Base-by-base conservation (phyloP, 1,140 invertebrate genomes). In the Saccostrea cuccullata region DNA sequence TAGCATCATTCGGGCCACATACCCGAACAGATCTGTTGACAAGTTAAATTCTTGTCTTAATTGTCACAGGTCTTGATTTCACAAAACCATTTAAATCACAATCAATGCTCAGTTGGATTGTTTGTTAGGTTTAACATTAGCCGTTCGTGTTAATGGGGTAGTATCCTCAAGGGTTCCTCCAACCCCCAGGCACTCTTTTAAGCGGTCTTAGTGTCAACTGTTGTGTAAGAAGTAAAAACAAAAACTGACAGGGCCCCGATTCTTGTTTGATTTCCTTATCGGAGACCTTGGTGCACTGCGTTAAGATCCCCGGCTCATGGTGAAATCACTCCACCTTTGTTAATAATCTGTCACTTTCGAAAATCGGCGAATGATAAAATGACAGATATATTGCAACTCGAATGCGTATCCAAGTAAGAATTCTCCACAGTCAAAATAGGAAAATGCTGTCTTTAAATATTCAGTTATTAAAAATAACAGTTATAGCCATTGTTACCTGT, bases 301-400 rank as follows among this genome's bases (percentile, higher is more conserved):
- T 23, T 77, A 77, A 30, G 70, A 84, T 55, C 40, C 26, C 36
- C 82, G n/a, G n/a, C 17, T 17, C 17, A 23, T 11, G 9, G n/a
- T 84, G 47, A 23, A 47, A 23, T 82, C 30, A 82, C 40, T 82
- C 26, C 40, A 82, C 26, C 20, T 26, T 30, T 26, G 77, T 30
- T 47, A 82, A 30, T 47, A 82, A 84, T 84, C 40, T 55, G 40
- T 5, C 82, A 84, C n/a, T 17, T 55, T 84, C 82, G 26, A 77
- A 36, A 36, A 77, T 77, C 70, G 36, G 26, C 5, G 26, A 9
- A 77, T 77, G 70, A 77, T 77, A 77, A 77, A 77, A 26, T 77
- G 70, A 36, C 70, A 77, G 70, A 26, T 77, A 30, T 30, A 77
- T 77, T 84, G 9, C 82, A 84, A 55, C 55, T 84, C 8, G 40